A percentile compares a stretch with the other conserved stretches of the same genome.
phyloP scores from a whole-genome alignment of 2,888 invertebrate genomes.

The Nomada ruficornis region DNA sequence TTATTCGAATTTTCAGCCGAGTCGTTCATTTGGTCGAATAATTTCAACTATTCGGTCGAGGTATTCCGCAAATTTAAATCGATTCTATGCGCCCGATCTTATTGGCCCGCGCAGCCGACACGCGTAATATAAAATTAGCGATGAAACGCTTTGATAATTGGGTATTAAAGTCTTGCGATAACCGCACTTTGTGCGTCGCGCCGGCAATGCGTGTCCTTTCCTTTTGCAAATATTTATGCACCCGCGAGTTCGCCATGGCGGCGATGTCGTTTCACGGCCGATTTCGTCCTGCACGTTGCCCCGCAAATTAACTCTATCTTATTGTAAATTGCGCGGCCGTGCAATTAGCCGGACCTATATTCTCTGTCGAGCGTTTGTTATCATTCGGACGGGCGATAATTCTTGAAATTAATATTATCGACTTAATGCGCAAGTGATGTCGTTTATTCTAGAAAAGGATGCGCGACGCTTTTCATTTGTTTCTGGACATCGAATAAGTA shows the following conservation, averaged over 20 bases:
- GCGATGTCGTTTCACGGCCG: conserved; percentile 29
- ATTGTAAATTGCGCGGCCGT: conserved; percentile 22
- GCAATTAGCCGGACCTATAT: no score
- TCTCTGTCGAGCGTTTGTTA: no score
- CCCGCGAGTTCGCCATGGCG: conserved; percentile 23
- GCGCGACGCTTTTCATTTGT: no score
- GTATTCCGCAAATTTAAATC: conserved; percentile 71
- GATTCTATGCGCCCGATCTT: conserved; percentile 63
- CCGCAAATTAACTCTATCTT: conserved; percentile 15
- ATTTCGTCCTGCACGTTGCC: conserved; percentile 13
- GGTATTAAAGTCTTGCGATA: conserved; percentile 61
- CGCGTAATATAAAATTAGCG: conserved; percentile 64
- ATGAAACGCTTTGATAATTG: conserved; percentile 69
- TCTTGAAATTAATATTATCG: background rate
- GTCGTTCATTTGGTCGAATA: conserved; percentile 71
- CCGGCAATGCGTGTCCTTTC: conserved; percentile 5
- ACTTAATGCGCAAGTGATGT: no score
- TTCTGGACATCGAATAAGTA: no score
- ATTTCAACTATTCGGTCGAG: conserved; percentile 72
- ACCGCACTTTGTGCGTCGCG: conserved; percentile 37
- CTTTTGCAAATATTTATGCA: conserved; percentile 53
- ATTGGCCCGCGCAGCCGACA: conserved; percentile 52
- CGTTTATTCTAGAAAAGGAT: no score
- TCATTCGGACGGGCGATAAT: no score
- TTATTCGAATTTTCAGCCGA: conserved; percentile 68